A percentile compares a stretch with the other conserved stretches of the same genome.
phyloP scores from a whole-genome alignment of 2,113 vertebrate species.

The Castor canadensis region DNA sequence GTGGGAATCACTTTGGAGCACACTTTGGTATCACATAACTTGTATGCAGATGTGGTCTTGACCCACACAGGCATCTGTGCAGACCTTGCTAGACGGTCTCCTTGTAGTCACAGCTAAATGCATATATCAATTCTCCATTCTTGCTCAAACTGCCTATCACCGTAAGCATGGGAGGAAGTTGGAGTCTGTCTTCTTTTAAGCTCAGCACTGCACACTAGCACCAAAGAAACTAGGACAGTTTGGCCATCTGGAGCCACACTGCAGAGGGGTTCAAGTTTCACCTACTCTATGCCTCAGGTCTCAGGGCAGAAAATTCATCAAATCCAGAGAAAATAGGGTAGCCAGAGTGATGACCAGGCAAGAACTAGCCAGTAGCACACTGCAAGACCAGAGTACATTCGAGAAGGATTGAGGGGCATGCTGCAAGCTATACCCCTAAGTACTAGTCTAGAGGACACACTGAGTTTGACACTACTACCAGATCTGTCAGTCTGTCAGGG shows the following conservation, averaged over 20 bases:
- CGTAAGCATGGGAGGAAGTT: neutral
- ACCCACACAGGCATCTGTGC: neutral
- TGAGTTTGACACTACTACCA: slow-evolving; percentile 3
- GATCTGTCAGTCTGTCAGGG: neutral
- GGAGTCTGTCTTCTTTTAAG: neutral
- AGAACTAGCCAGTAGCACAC: neutral
- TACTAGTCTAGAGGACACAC: slow-evolving; percentile 9
- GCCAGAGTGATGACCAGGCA: neutral
- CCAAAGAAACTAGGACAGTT: neutral
- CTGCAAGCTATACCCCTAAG: slow-evolving; percentile 44
- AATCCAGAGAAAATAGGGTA: neutral
- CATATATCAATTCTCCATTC: too few relatives aligned
- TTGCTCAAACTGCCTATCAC: neutral
- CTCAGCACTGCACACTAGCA: neutral
- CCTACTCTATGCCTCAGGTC: neutral
- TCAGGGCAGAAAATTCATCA: slow-evolving; percentile 12
- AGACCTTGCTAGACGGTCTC: neutral
- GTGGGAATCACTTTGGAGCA: neutral
- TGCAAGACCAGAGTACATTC: slow-evolving; percentile 27
- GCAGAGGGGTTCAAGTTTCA: neutral
- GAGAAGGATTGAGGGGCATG: neutral
- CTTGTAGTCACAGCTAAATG: neutral
- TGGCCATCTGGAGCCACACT: neutral
- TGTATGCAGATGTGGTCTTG: neutral
- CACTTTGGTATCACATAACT: slow-evolving; percentile 16